A percentile compares a stretch with the other conserved stretches of the same genome.
These are phyloP conservation scores for Napeogenes sylphis DNA, from an alignment of 2,888 invertebrate genomes.

Conservation along the genomic window DNA sequence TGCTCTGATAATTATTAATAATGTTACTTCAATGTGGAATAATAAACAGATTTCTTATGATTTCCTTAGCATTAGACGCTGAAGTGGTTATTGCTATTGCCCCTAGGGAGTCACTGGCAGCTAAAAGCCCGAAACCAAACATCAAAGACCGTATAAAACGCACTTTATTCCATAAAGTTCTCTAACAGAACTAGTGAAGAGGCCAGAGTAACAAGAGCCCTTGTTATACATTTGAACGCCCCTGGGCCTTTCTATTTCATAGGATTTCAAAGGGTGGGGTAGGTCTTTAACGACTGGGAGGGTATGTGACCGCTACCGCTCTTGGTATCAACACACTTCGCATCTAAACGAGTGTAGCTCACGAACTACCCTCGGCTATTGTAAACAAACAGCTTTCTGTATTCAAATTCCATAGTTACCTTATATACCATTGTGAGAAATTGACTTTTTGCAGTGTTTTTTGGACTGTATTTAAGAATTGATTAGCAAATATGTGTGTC, in stretches of 20 bases:
- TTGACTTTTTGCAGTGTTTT: too few species aligned
- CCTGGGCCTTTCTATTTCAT: conserved; percentile 31
- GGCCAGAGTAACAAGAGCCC: conserved; percentile 44
- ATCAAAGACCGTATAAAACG: conserved; percentile 71
- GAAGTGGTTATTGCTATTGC: conserved; percentile 57
- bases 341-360: conserved; percentile 71
- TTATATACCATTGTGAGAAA: conserved; percentile 45
- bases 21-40: neutral
- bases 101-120: conserved; percentile 62
- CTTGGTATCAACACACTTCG: conserved; percentile 64
- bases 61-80: conserved; percentile 29
- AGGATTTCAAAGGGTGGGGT: conserved; percentile 36
- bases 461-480: too few species aligned
- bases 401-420: conserved; percentile 65
- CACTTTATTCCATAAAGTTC: conserved; percentile 71
- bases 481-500: too few species aligned
- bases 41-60: neutral
- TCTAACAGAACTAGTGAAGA: conserved; percentile 42
- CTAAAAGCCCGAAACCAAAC: conserved; percentile 67
- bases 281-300: conserved; percentile 51
- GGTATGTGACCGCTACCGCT: conserved; percentile 55
- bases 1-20: neutral
- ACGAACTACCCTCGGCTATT: conserved; percentile 73
- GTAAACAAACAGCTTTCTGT: conserved; percentile 71
- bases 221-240: conserved; percentile 43